Percentiles rank a stretch among this genome's conserved stretches.
Conservation (phyloP, 2,113 vertebrate species). For the Dicaeum eximium region DNA sequence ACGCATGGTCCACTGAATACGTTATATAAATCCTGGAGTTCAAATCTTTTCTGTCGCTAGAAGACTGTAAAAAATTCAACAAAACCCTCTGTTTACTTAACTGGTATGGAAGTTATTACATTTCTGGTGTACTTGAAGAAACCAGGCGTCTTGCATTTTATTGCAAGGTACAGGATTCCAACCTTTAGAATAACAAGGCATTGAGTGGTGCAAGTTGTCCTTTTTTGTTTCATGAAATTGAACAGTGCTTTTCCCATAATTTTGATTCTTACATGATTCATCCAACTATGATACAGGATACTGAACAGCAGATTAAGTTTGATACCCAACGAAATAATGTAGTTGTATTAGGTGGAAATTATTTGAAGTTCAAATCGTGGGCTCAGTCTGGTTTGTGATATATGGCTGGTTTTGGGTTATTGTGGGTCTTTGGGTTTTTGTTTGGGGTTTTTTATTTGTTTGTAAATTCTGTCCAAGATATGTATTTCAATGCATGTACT, state of each 20-base stretch:
- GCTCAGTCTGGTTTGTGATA: neutral
- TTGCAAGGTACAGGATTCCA: neutral
- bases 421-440: neutral
- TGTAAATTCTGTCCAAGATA: neutral
- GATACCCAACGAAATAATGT: neutral
- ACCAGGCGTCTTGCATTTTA: neutral
- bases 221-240: neutral
- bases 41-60: neutral
- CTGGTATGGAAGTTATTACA: neutral
- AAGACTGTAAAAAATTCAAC: neutral
- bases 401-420: neutral
- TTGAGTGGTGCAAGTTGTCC: neutral
- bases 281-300: neutral
- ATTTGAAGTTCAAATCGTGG: neutral
- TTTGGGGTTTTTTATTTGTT: neutral
- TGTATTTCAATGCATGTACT: neutral
- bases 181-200: neutral
- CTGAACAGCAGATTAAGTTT: neutral
- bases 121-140: neutral
- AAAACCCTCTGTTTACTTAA: neutral
- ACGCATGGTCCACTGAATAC: neutral
- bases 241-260: neutral
- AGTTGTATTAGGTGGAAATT: neutral
- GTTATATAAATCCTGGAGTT: neutral
- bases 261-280: neutral